Conservation (phyloP, 1,140 invertebrate genomes). For the Gonatopus flavifemur region DNA sequence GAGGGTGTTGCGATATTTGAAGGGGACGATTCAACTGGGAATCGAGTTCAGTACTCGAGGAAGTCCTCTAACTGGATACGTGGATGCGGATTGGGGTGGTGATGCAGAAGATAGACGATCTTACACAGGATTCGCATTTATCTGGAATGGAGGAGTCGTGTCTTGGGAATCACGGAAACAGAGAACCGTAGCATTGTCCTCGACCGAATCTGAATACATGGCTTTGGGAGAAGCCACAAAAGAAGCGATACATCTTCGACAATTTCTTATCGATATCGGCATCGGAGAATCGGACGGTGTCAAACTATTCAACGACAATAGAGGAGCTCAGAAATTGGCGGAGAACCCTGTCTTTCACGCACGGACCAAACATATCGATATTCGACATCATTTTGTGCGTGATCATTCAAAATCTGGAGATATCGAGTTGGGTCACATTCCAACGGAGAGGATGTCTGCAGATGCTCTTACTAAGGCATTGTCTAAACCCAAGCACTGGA, state of each 20-base stretch:
- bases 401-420: not conserved
- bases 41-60: not conserved
- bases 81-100: not conserved
- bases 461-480: not conserved
- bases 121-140: not conserved
- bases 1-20: slow-evolving; percentile 36
- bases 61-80: not conserved
- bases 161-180: not conserved
- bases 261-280: too few species aligned
- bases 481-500: not conserved
- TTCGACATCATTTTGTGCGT: not conserved
- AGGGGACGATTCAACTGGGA: slow-evolving; percentile 21
- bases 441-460: not conserved
- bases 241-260: not conserved
- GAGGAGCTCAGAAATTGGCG: not conserved
- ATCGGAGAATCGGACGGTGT: too few species aligned
- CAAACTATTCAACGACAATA: not conserved
- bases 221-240: not conserved
- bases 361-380: not conserved
- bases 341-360: not conserved
- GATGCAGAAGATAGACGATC: not conserved
- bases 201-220: not conserved
- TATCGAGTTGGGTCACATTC: not conserved
- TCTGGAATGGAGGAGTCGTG: not conserved
- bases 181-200: not conserved